Evolutionary conservation across 2,113 vertebrate genomes (phyloP).

Genomic region (Eclectus roratus): DNA sequence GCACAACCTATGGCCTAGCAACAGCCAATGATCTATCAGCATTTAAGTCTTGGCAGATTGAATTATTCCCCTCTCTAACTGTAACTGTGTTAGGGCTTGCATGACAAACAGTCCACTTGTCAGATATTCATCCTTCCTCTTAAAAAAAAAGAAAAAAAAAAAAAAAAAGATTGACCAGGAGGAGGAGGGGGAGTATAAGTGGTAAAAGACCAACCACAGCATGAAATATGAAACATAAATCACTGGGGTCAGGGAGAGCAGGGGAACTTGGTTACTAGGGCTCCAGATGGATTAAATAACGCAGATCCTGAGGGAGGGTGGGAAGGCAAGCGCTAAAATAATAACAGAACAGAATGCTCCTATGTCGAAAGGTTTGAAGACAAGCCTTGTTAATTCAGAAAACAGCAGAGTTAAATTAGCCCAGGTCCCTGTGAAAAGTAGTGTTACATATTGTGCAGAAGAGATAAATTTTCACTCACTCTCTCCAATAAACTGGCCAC

Average conservation of each 20-base stretch:
- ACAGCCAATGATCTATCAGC: constrained; percentile 56
- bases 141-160: neutral
- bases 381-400: constrained; percentile 76
- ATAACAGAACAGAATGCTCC: constrained; percentile 66
- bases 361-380: constrained; percentile 71
- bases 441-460: constrained; percentile 62
- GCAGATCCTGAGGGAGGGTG: constrained; percentile 60
- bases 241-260: constrained; percentile 52
- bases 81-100: constrained; percentile 45
- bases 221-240: constrained; percentile 67
- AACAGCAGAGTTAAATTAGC: constrained; percentile 77
- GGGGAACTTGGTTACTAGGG: constrained; percentile 57
- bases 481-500: constrained; percentile 43
- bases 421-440: constrained; percentile 60
- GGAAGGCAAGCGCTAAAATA: constrained; percentile 58
- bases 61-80: constrained; percentile 45
- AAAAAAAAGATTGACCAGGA: neutral
- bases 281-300: constrained; percentile 74
- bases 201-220: constrained; percentile 52
- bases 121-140: constrained; percentile 64
- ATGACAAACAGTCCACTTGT: constrained; percentile 62
- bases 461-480: constrained; percentile 75
- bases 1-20: constrained; percentile 43
- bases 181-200: constrained; percentile 3
- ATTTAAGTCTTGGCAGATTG: constrained; percentile 62